A percentile compares a stretch with the other conserved stretches of the same genome.
Conservation (phyloP, 2,888 invertebrate species). For the Terebella lapidaria region DNA sequence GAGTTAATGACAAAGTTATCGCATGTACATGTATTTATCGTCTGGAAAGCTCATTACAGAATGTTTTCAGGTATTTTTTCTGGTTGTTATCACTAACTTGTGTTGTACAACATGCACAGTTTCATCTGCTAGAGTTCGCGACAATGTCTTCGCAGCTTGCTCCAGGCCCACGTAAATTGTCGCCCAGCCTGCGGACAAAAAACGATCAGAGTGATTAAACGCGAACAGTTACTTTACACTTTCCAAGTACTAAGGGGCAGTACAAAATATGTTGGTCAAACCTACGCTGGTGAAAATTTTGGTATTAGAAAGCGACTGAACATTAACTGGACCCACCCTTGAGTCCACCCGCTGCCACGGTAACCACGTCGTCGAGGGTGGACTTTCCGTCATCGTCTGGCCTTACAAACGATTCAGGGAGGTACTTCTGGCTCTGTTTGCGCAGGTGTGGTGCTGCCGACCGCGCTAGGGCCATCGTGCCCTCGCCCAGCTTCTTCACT, state of each 20-base stretch:
- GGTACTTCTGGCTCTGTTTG: constrained; percentile 61
- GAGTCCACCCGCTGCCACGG: constrained; percentile 68
- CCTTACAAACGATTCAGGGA: constrained; percentile 59
- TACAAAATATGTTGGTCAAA: too few relatives aligned
- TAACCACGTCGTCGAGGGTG: constrained; percentile 61
- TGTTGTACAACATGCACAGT: constrained; percentile 71
- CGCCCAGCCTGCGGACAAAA: constrained; percentile 58
- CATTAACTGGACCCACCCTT: too few relatives aligned
- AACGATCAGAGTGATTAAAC: too few relatives aligned
- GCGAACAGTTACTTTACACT: too few relatives aligned
- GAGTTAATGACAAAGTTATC: too few relatives aligned
- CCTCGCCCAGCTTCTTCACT: constrained; percentile 62
- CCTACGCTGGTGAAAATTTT: too few relatives aligned
- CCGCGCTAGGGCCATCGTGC: constrained; percentile 65
- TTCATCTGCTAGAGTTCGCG: constrained; percentile 63
- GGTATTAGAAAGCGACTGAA: too few relatives aligned
- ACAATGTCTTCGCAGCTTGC: constrained; percentile 64
- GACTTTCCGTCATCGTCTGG: constrained; percentile 52
- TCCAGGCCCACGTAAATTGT: constrained; percentile 70
- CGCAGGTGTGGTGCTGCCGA: constrained; percentile 66
- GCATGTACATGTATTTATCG: too few relatives aligned
- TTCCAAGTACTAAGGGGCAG: too few relatives aligned
- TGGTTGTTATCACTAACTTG: constrained; percentile 59
- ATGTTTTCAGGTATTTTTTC: too few relatives aligned
- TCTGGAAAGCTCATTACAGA: too few relatives aligned